Evolutionary conservation across 2,888 invertebrate genomes (phyloP).

Genomic region (Dasypogon diadema): DNA sequence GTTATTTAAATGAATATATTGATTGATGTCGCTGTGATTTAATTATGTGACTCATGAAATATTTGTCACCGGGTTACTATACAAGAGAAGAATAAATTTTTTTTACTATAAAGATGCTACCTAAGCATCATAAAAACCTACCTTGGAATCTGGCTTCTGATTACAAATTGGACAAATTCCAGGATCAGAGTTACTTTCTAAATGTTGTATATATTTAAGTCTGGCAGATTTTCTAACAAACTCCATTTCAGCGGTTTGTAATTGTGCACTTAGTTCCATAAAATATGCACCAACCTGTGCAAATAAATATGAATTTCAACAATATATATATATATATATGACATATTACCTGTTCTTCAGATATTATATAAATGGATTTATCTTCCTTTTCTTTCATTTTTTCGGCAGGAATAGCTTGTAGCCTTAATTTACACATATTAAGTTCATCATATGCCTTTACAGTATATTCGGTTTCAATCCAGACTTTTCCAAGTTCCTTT

Average conservation of each 20-base stretch:
- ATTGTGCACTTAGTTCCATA: conserved; percentile 59
- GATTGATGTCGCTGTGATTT: too few relatives aligned
- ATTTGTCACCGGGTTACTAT: too few relatives aligned
- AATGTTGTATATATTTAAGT: conserved; percentile 76
- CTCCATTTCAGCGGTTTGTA: conserved; percentile 60
- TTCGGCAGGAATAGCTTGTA: conserved; percentile 65
- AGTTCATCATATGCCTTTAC: conserved; percentile 78
- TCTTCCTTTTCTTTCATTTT: conserved; percentile 26
- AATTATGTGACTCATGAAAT: too few relatives aligned
- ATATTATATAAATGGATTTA: conserved; percentile 57
- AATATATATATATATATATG: not conserved
- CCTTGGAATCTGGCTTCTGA: conserved; percentile 71
- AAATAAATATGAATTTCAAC: not conserved
- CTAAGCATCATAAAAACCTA: too few relatives aligned
- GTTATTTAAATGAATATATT: too few relatives aligned
- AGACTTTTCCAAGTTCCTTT: conserved; percentile 64
- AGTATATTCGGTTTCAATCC: conserved; percentile 67
- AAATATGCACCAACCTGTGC: conserved; percentile 59
- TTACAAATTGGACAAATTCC: conserved; percentile 81
- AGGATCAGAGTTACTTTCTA: conserved; percentile 71
- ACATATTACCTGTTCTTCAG: conserved; percentile 58
- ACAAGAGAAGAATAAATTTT: too few relatives aligned
- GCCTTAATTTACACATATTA: conserved; percentile 76
- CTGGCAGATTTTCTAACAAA: conserved; percentile 70
- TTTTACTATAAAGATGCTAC: too few relatives aligned